These are phyloP conservation scores for Rhagologus leucostigma DNA, from an alignment of 2,113 vertebrate genomes.

Conservation along the genomic window DNA sequence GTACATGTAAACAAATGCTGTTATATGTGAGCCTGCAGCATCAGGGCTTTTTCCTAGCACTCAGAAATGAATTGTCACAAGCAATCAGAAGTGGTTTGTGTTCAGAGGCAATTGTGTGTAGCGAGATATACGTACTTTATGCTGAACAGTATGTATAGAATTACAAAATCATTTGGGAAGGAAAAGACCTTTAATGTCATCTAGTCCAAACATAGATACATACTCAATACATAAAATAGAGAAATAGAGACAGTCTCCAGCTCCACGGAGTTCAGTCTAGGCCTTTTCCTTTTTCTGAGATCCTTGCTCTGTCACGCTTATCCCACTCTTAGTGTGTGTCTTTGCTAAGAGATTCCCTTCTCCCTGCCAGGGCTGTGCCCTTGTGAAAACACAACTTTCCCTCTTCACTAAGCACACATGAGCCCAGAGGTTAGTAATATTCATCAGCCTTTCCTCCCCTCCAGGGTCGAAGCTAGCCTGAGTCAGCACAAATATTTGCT, in stretches of 20 bases:
- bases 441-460: not conserved
- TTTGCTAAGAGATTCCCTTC: not conserved
- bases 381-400: not conserved
- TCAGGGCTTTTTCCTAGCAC: not conserved
- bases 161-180: not conserved
- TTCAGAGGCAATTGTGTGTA: not conserved
- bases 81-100: not conserved
- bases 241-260: not conserved
- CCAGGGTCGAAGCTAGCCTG: not conserved
- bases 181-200: not conserved
- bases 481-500: conserved; percentile 34
- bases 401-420: not conserved
- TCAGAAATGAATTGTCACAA: not conserved
- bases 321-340: not conserved
- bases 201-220: accelerated
- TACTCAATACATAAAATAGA: not conserved
- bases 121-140: not conserved
- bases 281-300: not conserved
- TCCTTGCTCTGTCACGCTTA: not conserved
- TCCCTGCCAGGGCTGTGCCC: not conserved
- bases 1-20: not conserved
- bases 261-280: not conserved
- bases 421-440: not conserved
- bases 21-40: not conserved
- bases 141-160: not conserved